Evolutionary conservation across 2,888 invertebrate species (phyloP).

Genomic region (Calephelis perditalis): DNA sequence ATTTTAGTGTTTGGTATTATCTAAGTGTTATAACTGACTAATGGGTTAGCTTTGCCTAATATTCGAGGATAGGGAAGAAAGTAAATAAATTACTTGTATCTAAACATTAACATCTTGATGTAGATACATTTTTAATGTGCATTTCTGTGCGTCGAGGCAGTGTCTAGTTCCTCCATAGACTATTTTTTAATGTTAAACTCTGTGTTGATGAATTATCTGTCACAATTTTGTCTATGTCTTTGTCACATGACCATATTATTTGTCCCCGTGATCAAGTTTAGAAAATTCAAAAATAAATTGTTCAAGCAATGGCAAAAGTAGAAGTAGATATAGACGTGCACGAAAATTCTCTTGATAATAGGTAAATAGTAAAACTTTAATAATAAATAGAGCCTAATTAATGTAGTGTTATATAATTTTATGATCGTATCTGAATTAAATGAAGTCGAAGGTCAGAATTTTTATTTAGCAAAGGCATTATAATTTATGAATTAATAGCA

Average conservation of each 20-base stretch:
- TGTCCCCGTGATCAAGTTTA: slow-evolving; percentile 85
- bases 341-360: slow-evolving; percentile 79
- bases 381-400: slow-evolving; percentile 11
- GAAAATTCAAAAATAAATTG: slow-evolving; percentile 81
- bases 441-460: slow-evolving; percentile 63
- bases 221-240: slow-evolving; percentile 46
- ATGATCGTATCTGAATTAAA: slow-evolving; percentile 32
- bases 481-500: neutral
- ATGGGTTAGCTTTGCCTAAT: too few relatives aligned
- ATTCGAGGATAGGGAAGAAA: too few relatives aligned
- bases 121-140: too few relatives aligned
- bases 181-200: neutral
- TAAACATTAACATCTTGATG: too few relatives aligned
- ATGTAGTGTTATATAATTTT: slow-evolving; percentile 57
- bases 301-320: slow-evolving; percentile 71
- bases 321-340: slow-evolving; percentile 80
- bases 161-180: too few relatives aligned
- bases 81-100: too few relatives aligned
- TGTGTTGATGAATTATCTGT: slow-evolving; percentile 26
- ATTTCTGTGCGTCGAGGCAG: too few relatives aligned
- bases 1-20: too few relatives aligned
- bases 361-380: slow-evolving; percentile 58
- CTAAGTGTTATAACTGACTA: too few relatives aligned
- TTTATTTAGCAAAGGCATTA: slow-evolving; percentile 52
- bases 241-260: slow-evolving; percentile 83